A percentile compares a stretch with the other conserved stretches of the same genome.
Evolutionary conservation across 2,888 invertebrate species (phyloP).

Genomic region (Brachyptera risi): DNA sequence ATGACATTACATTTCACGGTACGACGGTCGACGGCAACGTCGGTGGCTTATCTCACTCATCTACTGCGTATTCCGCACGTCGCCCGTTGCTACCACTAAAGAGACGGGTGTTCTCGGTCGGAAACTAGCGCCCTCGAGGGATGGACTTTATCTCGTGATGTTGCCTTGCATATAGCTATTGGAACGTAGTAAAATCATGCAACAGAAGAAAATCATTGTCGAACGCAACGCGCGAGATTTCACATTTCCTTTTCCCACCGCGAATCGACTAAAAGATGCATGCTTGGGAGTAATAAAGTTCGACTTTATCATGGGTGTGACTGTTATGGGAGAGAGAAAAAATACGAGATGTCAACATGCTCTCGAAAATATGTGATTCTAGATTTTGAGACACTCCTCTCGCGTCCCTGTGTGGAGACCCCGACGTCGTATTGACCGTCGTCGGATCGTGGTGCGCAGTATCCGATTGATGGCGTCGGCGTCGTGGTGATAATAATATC

Average conservation of each 20-base stretch:
- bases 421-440: constrained; percentile 16
- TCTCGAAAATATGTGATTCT: not conserved
- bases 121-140: too few species aligned
- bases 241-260: too few species aligned
- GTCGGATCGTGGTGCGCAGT: constrained; percentile 1
- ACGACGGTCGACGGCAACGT: not conserved
- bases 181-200: too few species aligned
- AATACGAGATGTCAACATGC: constrained; percentile 16
- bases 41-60: not conserved
- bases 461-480: not conserved
- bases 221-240: too few species aligned
- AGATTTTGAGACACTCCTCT: not conserved
- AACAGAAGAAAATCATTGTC: too few species aligned
- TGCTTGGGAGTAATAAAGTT: constrained; percentile 5
- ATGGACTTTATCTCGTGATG: too few species aligned
- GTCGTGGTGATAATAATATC: not conserved
- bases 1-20: constrained; percentile 19
- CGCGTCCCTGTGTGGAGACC: not conserved
- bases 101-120: too few species aligned
- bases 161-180: too few species aligned
- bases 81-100: too few species aligned
- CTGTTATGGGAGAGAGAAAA: too few species aligned
- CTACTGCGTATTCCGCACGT: constrained; percentile 3
- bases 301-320: constrained; percentile 18
- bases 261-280: too few species aligned